phyloP scores from a whole-genome alignment of 2,888 invertebrate species.

The Drosophila nr. fundita region DNA sequence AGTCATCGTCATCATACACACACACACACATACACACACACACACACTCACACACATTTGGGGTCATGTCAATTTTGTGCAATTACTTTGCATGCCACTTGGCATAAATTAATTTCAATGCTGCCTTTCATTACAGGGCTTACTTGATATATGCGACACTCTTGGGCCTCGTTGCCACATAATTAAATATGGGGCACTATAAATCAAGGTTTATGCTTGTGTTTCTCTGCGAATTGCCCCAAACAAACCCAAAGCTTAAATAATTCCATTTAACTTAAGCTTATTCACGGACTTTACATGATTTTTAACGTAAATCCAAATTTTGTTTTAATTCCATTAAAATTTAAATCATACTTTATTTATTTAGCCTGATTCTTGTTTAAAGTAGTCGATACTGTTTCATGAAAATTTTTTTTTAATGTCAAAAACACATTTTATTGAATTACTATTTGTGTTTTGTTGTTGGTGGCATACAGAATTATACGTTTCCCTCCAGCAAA shows the following conservation, averaged over 20 bases:
- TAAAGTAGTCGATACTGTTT: not conserved
- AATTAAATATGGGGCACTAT: slow-evolving; percentile 63
- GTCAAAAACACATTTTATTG: not conserved
- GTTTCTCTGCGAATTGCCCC: not conserved
- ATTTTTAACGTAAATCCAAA: not conserved
- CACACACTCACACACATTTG: slow-evolving; percentile 31
- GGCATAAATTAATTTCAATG: slow-evolving; percentile 74
- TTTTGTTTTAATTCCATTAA: not conserved
- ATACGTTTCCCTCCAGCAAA: not conserved
- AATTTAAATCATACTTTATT: not conserved
- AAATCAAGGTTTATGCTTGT: slow-evolving; percentile 40
- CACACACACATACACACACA: not conserved
- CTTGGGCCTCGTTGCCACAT: slow-evolving; percentile 65
- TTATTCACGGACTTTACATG: not conserved
- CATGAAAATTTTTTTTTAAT: not conserved
- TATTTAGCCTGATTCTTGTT: not conserved
- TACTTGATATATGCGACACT: slow-evolving; percentile 67
- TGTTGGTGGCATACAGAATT: not conserved
- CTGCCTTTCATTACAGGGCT: slow-evolving; percentile 24
- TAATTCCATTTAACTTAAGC: not conserved
- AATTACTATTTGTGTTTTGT: not conserved
- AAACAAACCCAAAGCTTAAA: slow-evolving; percentile 1
- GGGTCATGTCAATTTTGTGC: slow-evolving; percentile 68
- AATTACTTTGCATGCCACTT: slow-evolving; percentile 71
- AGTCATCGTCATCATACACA: slow-evolving; percentile 2